phyloP scores from a whole-genome alignment of 2,888 invertebrate species.

The Campoplex nolae region DNA sequence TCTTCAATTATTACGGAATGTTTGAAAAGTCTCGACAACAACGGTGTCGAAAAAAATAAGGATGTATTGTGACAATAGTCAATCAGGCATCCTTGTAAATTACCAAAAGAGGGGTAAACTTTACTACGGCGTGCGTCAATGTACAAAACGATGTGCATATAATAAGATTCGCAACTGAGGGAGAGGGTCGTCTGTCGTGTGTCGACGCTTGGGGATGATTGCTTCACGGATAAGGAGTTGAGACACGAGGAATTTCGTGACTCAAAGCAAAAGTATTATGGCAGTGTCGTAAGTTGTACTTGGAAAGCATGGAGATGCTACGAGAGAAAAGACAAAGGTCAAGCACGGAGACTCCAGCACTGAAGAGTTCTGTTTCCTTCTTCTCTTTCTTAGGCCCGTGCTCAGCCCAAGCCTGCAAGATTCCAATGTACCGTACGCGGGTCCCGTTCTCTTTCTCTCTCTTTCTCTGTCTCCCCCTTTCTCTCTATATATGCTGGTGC shows the following conservation, averaged over 20 bases:
- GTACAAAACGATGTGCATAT: slow-evolving; percentile 49
- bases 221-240: slow-evolving; percentile 59
- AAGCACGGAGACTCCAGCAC: slow-evolving; percentile 63
- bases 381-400: slow-evolving; percentile 6
- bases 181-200: slow-evolving; percentile 39
- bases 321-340: slow-evolving; percentile 70
- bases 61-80: background rate
- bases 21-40: background rate
- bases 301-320: slow-evolving; percentile 54
- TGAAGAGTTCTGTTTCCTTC: slow-evolving; percentile 9
- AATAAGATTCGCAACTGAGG: slow-evolving; percentile 15
- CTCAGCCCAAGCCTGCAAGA: slow-evolving; percentile 37
- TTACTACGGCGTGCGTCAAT: slow-evolving; percentile 25
- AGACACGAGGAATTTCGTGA: slow-evolving; percentile 68
- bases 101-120: background rate
- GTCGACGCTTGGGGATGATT: slow-evolving; percentile 54
- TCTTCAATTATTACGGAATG: background rate
- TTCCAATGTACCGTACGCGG: slow-evolving; percentile 67
- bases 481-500: background rate
- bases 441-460: slow-evolving; percentile 36
- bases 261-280: slow-evolving; percentile 59
- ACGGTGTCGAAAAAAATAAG: background rate
- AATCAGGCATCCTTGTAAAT: background rate
- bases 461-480: slow-evolving; percentile 1
- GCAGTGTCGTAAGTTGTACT: slow-evolving; percentile 54